Evolutionary conservation across 2,113 vertebrate genomes (phyloP).

Genomic region (Rhea pennata): DNA sequence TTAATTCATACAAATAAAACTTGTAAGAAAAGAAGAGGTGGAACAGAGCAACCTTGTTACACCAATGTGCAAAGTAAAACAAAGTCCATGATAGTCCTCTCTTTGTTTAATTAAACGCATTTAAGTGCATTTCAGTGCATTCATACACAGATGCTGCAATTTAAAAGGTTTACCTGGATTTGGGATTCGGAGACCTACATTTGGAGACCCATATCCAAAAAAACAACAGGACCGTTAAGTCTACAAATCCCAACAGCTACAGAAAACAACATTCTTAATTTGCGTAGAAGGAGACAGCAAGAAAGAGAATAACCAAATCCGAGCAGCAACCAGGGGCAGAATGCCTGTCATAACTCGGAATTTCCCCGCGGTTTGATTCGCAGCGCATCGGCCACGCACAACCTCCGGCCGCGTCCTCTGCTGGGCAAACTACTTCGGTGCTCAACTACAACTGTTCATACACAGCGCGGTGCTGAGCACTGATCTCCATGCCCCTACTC

Average conservation of each 20-base stretch:
- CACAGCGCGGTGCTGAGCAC: background rate
- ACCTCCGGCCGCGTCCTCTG: background rate
- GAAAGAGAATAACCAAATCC: background rate
- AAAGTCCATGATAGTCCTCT: fast-evolving
- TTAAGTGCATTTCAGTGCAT: background rate
- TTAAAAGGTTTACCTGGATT: background rate
- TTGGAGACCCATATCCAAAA: background rate
- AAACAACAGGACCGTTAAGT: background rate
- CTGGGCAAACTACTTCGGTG: slow-evolving; percentile 28
- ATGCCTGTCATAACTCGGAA: background rate
- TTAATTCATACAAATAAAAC: background rate
- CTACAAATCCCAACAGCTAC: background rate
- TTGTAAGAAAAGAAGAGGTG: background rate
- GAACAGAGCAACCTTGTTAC: background rate
- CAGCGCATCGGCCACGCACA: background rate
- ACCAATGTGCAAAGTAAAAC: background rate
- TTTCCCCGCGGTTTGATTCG: background rate
- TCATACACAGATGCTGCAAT: background rate
- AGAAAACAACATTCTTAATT: background rate
- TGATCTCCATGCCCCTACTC: background rate
- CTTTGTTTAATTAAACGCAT: fast-evolving
- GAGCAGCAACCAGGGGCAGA: background rate
- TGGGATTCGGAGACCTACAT: background rate
- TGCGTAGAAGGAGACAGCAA: background rate
- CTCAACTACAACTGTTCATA: background rate